Base-by-base conservation (phyloP, 1,140 invertebrate species). In the Drosophila nikananu region DNA sequence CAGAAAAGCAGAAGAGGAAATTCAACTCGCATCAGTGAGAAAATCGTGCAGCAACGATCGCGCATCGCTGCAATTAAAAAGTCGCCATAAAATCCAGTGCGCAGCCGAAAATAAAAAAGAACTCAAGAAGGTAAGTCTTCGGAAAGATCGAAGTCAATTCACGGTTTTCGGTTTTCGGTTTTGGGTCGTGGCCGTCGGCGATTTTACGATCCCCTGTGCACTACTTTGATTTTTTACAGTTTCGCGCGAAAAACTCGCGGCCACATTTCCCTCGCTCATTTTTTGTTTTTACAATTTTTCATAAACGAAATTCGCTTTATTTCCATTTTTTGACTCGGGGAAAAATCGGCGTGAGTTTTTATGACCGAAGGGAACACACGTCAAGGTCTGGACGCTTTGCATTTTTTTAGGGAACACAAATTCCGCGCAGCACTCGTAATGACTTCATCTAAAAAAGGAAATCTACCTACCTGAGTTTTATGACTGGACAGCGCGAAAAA, bases 181-280 rank as follows among this genome's bases (percentile, higher is more conserved):
- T 60, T 55, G 55, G 58, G 52, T 83, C 55, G 61, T 68, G 63
- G 21, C 81, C 86, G 86, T 66, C 86, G 86, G 86, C 86, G 64
- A 67, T 80, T 91, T 86, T 90, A 89, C 78, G 86, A 87, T 73
- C 63, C 64, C 74, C 57, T 54, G 86, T 87, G 86, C 86, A 89
- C 86, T 91, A 90, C 86, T 86, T 90, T 80, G 68, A 90, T 90
- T 90, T 90, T 90, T 90, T 90, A 90, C 86, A 71, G 58, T 90
- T 90, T 90, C 81, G 10, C 41, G 75, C 57, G 86, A 89, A 89
- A 89, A 83, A 62, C 73, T 70, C 39, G 25, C 54, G 13, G 8
- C 21, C 54, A 59, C 46, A 52, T 73, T 74, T 74, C 68, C 68
- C 58, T 61, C 46, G 32, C 19, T 70, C 35, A 62, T 83, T 66